Base-by-base conservation (phyloP, 2,797 vertebrate species). In the Pseudotriccus pelzelni region DNA sequence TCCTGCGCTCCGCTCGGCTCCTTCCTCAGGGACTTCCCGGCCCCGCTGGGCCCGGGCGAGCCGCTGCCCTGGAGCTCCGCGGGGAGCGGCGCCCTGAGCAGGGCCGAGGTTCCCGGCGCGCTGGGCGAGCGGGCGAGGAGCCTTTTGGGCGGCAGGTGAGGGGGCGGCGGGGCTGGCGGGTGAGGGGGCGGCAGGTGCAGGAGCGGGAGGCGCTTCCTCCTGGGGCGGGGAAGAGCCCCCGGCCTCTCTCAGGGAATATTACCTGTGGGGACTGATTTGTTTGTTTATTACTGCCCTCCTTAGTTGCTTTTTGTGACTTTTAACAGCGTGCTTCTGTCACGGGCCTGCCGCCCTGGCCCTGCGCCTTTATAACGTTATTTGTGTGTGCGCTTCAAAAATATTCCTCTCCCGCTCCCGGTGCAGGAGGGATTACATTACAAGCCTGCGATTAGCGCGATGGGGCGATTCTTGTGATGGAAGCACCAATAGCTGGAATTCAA, bases 121-220 rank as follows among this genome's bases (percentile, higher is more conserved):
- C 97, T 98, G 93, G 94, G 97, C 14, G 99, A 99, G 28, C 86
- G 98, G 89, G 98, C 97, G 4, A 76, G 98, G 62, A 92, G 97
- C 77, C 97, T 99, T 84, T 97, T 99, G 88, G 80, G 91, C 58
- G 96, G 95, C 92, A 98, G 99, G 99, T 99, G 97, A 96, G 98
- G 15, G 50, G 44, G 32, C 53, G 53, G n/a, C 23, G 34, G 22
- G 11, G 55, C 55, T 23, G 39, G n/a, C 19, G 28, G 20, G n/a
- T n/a, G n/a, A n/a, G n/a, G n/a, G n/a, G n/a, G 66, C 44, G 8
- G 80, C 89, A 85, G 92, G 84, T 92, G 92, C 90, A 37, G 47
- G 77, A 12, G 55, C 73, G 66, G 83, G 66, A 49, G 46, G 63
- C 24, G 49, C 82, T 44, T n/a, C 50, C n/a, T 32, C 28, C 59